Conservation (phyloP, 2,888 invertebrate species). For the Lithodes maja region DNA sequence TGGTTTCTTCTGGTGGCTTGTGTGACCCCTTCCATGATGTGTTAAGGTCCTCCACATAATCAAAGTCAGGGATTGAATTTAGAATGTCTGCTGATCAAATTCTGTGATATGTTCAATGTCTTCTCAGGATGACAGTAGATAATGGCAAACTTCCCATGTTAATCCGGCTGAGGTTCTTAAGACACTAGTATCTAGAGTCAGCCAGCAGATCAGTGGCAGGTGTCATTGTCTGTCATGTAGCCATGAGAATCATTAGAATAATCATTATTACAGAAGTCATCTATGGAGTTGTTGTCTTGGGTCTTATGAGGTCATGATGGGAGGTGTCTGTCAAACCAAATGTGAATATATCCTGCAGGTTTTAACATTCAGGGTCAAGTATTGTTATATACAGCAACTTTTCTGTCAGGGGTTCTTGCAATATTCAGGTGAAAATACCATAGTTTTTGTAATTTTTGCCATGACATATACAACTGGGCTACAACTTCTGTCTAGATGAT, state of each 20-base stretch:
- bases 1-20: constrained; percentile 65
- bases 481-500: constrained; percentile 47
- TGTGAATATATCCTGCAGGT: constrained; percentile 68
- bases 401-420: constrained; percentile 69
- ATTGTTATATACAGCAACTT: constrained; percentile 68
- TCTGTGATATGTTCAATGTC: constrained; percentile 66
- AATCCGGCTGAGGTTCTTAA: constrained; percentile 53
- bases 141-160: constrained; percentile 62
- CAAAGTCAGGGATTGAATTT: constrained; percentile 66
- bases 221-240: constrained; percentile 55
- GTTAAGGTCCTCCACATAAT: constrained; percentile 66
- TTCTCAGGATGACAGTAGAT: constrained; percentile 67
- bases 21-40: constrained; percentile 66
- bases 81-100: constrained; percentile 66
- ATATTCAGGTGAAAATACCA: constrained; percentile 69
- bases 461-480: constrained; percentile 58
- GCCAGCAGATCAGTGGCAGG: constrained; percentile 45
- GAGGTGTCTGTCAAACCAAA: constrained; percentile 67
- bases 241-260: constrained; percentile 55
- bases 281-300: constrained; percentile 46
- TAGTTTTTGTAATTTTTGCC: constrained; percentile 69
- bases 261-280: constrained; percentile 42
- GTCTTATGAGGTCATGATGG: constrained; percentile 56
- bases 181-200: constrained; percentile 35
- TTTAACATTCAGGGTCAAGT: constrained; percentile 67